These are phyloP conservation scores for Ivindomyrus marchei DNA, from an alignment of 2,113 vertebrate species.

Conservation along the genomic window DNA sequence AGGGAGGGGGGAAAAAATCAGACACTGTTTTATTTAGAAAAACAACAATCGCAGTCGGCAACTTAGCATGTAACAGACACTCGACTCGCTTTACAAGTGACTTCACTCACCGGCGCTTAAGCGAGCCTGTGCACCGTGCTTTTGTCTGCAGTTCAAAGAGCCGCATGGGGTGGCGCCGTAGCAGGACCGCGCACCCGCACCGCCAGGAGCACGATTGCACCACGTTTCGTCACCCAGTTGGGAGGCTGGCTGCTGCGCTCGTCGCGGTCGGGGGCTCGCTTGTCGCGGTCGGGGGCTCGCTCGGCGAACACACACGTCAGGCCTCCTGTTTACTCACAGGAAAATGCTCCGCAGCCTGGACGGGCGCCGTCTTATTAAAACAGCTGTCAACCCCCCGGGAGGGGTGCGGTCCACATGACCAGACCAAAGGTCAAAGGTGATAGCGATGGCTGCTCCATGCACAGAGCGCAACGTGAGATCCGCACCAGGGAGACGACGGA, in stretches of 20 bases:
- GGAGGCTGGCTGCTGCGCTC: neutral
- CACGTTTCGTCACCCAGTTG: neutral
- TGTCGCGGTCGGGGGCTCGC: neutral
- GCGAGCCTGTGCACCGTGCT: constrained; percentile 20
- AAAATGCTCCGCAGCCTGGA: neutral
- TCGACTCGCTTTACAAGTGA: constrained; percentile 16
- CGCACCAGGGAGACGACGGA: neutral
- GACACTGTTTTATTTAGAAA: neutral
- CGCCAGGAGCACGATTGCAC: neutral
- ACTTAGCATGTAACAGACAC: neutral
- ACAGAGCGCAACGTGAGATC: neutral
- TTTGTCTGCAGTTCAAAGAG: constrained; percentile 31
- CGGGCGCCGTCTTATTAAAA: neutral
- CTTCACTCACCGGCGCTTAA: constrained; percentile 18
- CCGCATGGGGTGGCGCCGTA: constrained; percentile 22
- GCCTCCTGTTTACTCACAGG: neutral
- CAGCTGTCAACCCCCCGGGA: neutral
- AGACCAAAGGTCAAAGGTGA: neutral
- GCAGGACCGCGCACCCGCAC: neutral
- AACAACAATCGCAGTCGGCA: neutral
- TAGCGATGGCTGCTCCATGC: neutral
- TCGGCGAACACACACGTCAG: too few species aligned
- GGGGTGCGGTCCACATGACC: neutral
- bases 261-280: neutral
- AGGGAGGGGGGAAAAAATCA: neutral